Percentiles rank a stretch among this genome's conserved stretches.
Evolutionary conservation across 2,797 vertebrate genomes (phyloP).

Genomic region (Hydrocynus forskahlii): DNA sequence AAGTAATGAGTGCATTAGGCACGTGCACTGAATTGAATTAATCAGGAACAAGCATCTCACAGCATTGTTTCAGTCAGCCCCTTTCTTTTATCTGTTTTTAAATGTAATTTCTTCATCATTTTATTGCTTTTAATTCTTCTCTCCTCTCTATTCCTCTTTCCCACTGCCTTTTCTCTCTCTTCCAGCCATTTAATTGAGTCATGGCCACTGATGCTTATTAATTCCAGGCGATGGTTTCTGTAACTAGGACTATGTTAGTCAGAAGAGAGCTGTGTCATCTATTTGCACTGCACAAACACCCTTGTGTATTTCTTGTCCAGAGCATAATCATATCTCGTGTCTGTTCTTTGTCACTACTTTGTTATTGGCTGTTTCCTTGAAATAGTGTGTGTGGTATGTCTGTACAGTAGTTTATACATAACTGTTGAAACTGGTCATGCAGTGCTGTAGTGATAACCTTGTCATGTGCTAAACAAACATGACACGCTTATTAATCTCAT

Average conservation of each 20-base stretch:
- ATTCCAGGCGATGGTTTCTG: constrained; percentile 68
- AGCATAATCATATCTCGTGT: constrained; percentile 12
- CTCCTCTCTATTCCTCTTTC: not conserved
- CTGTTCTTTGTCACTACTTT: constrained; percentile 9
- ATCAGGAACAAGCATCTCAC: too few species aligned
- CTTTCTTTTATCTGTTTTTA: too few species aligned
- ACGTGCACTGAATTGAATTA: too few species aligned
- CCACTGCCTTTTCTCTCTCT: not conserved
- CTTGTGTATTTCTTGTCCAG: constrained; percentile 16
- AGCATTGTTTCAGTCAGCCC: too few species aligned
- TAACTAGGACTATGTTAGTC: constrained; percentile 42
- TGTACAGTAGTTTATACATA: not conserved
- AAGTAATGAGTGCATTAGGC: too few species aligned
- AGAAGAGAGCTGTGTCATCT: constrained; percentile 51
- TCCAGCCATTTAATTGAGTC: constrained; percentile 24
- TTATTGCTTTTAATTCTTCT: not conserved
- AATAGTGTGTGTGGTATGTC: not conserved
- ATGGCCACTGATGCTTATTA: constrained; percentile 57
- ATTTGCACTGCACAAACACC: constrained; percentile 34
- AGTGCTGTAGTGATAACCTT: not conserved
- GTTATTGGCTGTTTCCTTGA: not conserved
- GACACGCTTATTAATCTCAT: not conserved
- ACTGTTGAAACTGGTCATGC: not conserved
- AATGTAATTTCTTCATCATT: not conserved
- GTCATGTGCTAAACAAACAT: not conserved